A percentile compares a stretch with the other conserved stretches of the same genome.
These are phyloP conservation scores for Ciconia maguari DNA, from an alignment of 2,113 vertebrate species.

Conservation along the genomic window DNA sequence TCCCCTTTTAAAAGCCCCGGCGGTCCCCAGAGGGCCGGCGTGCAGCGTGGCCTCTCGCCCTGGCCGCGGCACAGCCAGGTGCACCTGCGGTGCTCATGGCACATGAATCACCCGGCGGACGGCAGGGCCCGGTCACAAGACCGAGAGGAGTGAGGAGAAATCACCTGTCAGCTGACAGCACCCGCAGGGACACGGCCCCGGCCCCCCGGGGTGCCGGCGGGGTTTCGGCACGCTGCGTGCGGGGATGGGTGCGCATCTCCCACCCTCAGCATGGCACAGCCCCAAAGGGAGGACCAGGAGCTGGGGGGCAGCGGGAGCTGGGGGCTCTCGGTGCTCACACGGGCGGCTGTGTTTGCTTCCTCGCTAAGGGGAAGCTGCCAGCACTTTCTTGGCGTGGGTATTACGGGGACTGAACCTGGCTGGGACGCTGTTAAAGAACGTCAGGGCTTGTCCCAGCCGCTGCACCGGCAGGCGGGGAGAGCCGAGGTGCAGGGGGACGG, in stretches of 20 bases:
- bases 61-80: fast-evolving
- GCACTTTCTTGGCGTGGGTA: fast-evolving
- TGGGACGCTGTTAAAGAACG: fast-evolving
- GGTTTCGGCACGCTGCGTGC: neutral
- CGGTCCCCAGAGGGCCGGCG: neutral
- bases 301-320: fast-evolving
- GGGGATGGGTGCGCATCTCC: neutral
- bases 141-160: neutral
- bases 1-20: neutral
- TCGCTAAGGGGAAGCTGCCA: neutral
- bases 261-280: fast-evolving
- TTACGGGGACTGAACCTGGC: fast-evolving
- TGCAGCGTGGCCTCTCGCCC: neutral
- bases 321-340: fast-evolving
- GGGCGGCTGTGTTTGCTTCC: neutral
- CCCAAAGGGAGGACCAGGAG: neutral
- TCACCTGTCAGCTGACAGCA: neutral
- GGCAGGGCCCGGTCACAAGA: neutral
- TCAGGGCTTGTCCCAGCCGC: neutral
- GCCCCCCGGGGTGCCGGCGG: fast-evolving
- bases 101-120: neutral
- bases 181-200: fast-evolving
- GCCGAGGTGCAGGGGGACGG: fast-evolving
- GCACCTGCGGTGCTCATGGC: neutral
- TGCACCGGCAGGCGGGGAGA: neutral